A percentile compares a stretch with the other conserved stretches of the same genome.
Conservation (phyloP, 2,113 vertebrate species). For the Isurus oxyrinchus region DNA sequence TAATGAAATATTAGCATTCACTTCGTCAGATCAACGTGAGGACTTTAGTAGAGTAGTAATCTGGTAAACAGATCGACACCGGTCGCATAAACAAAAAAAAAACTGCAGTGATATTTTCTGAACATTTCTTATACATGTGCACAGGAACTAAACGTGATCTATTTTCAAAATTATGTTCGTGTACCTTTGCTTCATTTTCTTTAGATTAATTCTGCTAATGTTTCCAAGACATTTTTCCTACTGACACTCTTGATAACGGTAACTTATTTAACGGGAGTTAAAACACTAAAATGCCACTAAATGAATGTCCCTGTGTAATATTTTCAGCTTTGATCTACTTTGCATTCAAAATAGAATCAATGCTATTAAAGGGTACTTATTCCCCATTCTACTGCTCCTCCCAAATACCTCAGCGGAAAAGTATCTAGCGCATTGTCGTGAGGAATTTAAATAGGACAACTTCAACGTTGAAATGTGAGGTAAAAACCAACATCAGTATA, state of each 20-base stretch:
- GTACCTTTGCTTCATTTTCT: not conserved
- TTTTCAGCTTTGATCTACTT: not conserved
- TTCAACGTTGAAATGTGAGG: not conserved
- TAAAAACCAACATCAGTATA: not conserved
- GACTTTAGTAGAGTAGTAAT: not conserved
- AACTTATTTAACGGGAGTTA: not conserved
- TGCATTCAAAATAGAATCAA: not conserved
- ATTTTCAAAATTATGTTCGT: not conserved
- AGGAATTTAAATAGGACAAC: not conserved
- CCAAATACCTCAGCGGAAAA: not conserved
- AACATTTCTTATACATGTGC: not conserved
- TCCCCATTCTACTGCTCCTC: not conserved
- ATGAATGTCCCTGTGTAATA: not conserved
- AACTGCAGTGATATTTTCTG: not conserved
- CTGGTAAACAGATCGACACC: not conserved
- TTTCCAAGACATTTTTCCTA: not conserved
- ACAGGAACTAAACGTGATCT: not conserved
- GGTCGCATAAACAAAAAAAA: not conserved
- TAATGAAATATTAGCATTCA: not conserved
- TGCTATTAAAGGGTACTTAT: not conserved
- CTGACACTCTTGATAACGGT: not conserved
- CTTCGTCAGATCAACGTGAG: not conserved
- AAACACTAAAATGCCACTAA: not conserved
- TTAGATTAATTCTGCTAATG: not conserved
- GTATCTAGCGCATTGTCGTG: not conserved